Evolutionary conservation across 1,140 invertebrate species (phyloP).

Genomic region (Heliconius himera): DNA sequence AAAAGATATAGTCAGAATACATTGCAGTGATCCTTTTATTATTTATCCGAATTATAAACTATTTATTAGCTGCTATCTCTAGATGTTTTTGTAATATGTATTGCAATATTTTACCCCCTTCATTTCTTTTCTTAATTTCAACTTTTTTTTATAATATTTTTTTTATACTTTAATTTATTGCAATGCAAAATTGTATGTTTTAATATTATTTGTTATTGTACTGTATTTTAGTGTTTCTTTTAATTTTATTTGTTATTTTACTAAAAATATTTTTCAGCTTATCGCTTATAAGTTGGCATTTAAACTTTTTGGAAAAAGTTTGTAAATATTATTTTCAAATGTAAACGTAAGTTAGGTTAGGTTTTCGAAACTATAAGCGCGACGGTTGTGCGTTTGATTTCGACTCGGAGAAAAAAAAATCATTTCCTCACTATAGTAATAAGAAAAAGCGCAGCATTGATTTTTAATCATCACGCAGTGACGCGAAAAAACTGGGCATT

Average conservation of each 20-base stretch:
- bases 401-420: no score
- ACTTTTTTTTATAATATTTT: not conserved
- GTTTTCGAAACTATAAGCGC: no score
- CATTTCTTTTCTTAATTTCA: not conserved
- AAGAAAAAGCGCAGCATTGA: no score
- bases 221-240: not conserved
- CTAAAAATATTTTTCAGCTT: not conserved
- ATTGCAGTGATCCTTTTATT: not conserved
- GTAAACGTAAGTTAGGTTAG: not conserved
- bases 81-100: conserved; percentile 54
- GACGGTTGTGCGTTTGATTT: no score
- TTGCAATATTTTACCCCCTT: conserved; percentile 1
- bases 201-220: not conserved
- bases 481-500: no score
- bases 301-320: not conserved
- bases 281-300: not conserved
- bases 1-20: not conserved
- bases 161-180: not conserved
- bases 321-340: not conserved
- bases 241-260: not conserved
- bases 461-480: no score
- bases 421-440: not conserved
- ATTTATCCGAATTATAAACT: conserved; percentile 22
- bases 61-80: conserved; percentile 79
- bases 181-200: not conserved